Evolutionary conservation across 1,140 invertebrate species (phyloP).

Genomic region (Heliconius himera): DNA sequence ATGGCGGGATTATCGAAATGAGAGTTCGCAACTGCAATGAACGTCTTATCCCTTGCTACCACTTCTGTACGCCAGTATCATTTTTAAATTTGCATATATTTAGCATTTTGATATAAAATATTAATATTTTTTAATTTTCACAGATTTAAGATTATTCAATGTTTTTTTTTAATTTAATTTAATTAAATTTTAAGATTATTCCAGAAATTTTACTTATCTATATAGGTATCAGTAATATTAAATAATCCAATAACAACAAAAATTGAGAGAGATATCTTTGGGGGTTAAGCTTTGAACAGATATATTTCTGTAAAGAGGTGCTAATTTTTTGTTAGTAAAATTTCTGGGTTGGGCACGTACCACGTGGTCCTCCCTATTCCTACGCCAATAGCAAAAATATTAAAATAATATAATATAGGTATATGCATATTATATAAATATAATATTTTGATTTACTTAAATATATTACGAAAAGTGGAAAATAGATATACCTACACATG

Average conservation of each 20-base stretch:
- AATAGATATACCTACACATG: not conserved
- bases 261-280: not conserved
- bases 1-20: conserved; percentile 75
- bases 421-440: not conserved
- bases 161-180: not conserved
- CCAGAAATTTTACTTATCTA: not conserved
- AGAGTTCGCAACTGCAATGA: conserved; percentile 66
- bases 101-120: conserved; percentile 43
- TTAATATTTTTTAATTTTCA: not conserved
- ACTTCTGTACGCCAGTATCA: conserved; percentile 50
- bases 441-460: too few species aligned
- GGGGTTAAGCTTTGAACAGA: too few species aligned
- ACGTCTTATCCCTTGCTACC: conserved; percentile 47
- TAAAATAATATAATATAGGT: not conserved
- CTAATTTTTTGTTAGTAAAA: too few species aligned
- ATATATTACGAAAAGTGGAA: not conserved
- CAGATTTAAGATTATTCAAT: not conserved
- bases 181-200: not conserved
- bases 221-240: not conserved
- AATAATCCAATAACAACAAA: not conserved
- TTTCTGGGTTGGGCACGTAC: too few species aligned
- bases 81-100: conserved; percentile 68
- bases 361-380: too few species aligned
- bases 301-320: too few species aligned
- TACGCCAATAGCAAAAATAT: not conserved